Evolutionary conservation across 2,113 vertebrate species (phyloP), one percentile per base, ranked within the genome.

Genomic region (Porphyrio hochstetteri): DNA sequence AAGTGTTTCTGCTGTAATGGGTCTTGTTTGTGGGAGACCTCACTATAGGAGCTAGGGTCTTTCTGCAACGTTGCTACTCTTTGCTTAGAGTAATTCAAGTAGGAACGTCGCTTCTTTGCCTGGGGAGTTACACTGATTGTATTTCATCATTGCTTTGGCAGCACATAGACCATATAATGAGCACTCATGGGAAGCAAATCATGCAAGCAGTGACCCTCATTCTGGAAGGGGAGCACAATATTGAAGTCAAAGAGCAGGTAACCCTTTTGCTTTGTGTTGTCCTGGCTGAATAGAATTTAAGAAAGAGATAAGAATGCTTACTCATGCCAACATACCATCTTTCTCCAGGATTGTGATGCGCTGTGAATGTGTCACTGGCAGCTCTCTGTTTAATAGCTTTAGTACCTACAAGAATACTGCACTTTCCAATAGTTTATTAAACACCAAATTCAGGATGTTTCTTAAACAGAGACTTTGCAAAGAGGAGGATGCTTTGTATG

Each of bases 141-240:
- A 14, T 71, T 94, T 97, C 85, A 14, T 82, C 55, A 17, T 98
- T 98, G 85, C 69, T 96, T 97, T 97, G 97, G 25, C 98, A 99
- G 99, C 99, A 99, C 96, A 99, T 99, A 97, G 99, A 99, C 97
- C 99, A 99, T 98, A 99, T 99, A 97, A 99, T 99, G 99, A 99
- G 98, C 92, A 99, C 99, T 77, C 98, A 99, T 21, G 99, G 99
- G 90, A 99, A 99, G 97, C 99, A 99, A 97, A 99, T 99, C 96
- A 99, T 99, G 99, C 99, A 99, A 98, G 99, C 99, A 4, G 99
- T 99, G 96, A 99, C 99, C n/a, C 98, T 99, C 84, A 99, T 99
- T 97, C 98, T 99, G 95, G 99, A 99, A 96, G 99, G 99, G 44
- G 99, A 99, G 90, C 99, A 99, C 97, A 99, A 98, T 79, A 98